Evolutionary conservation across 2,888 invertebrate species (phyloP), one percentile per base, ranked within the genome.

Genomic region (Iselma pallidipennis): DNA sequence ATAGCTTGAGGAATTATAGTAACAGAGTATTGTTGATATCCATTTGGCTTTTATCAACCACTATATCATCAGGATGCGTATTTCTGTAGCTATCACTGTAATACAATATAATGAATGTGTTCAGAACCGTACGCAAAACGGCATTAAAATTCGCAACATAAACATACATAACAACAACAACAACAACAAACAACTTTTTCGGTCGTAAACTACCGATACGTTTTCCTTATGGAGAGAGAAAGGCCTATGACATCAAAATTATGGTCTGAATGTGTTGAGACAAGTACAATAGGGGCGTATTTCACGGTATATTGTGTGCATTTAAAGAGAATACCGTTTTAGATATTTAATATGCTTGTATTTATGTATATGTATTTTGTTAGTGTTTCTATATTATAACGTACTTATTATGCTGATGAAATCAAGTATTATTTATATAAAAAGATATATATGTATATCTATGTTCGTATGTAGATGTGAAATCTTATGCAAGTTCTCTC

Each of bases 401-500:
- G 12, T 51, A 19, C n/a, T 51, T 29, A 25, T 16, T 33, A 33
- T 3, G n/a, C 33, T 5, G 12, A 31, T 37, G 33, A 37, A 37
- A 37, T 37, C 14, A 16, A 14, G 14, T 37, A 37, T 16, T 37
- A 37, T 37, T 37, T 37, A 16, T 37, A 37, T 14, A 37, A 2
- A 16, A 16, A 16, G 16, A 16, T 37, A n/a, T 31, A 12, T 4
- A 37, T 14, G 16, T 7, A 37, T 37, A 14, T 4, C n/a, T 16
- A 45, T 45, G 12, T 12, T 10, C 1, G 21, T 19, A 45, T 37
- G 16, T 37, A 29, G 29, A 25, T 21, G 49, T 37, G 19, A 33
- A 54, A 19, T 31, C 57, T 54, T 59, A 52, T 59, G 58, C 60
- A 57, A 60, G 57, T 57, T 64, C 72, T 72, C 72, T 77, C 75